A percentile compares a stretch with the other conserved stretches of the same genome.
Evolutionary conservation across 2,113 vertebrate species (phyloP).

Genomic region (Piprites chloris): DNA sequence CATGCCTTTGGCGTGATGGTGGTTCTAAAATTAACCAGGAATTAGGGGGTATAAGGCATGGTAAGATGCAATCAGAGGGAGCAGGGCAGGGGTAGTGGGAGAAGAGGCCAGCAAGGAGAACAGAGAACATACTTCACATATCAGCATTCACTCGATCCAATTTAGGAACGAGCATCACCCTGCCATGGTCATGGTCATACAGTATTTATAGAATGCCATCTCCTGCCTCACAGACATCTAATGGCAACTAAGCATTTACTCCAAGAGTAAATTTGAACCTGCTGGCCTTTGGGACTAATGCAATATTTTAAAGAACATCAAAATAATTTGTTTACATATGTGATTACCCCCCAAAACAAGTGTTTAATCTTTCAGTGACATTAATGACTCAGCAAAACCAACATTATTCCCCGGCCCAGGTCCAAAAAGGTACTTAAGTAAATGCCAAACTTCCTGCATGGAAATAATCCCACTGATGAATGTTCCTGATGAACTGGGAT

Average conservation of each 20-base stretch:
- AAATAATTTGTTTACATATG: slow-evolving; percentile 18
- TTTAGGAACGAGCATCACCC: slow-evolving; percentile 44
- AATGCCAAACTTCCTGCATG: background rate
- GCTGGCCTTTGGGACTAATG: background rate
- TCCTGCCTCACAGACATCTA: slow-evolving; percentile 13
- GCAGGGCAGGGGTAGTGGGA: background rate
- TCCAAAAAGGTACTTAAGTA: slow-evolving; percentile 15
- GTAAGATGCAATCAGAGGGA: background rate
- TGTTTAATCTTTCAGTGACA: slow-evolving; percentile 12
- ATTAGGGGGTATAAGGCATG: background rate
- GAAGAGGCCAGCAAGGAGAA: slow-evolving; percentile 35
- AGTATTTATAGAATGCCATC: slow-evolving; percentile 59
- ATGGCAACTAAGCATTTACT: slow-evolving; percentile 6
- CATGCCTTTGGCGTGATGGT: slow-evolving; percentile 25
- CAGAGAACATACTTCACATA: slow-evolving; percentile 53
- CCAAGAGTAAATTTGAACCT: background rate
- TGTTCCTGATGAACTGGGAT: background rate
- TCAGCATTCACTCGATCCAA: slow-evolving; percentile 32
- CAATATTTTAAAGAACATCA: background rate
- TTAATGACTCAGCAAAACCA: slow-evolving; percentile 28
- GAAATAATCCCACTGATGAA: background rate
- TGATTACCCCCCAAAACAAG: background rate
- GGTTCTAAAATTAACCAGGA: slow-evolving; percentile 34
- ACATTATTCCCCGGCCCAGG: background rate
- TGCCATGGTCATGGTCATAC: background rate